Evolutionary conservation across 2,888 invertebrate genomes (phyloP).

Genomic region (Trichopoda pennipes): DNA sequence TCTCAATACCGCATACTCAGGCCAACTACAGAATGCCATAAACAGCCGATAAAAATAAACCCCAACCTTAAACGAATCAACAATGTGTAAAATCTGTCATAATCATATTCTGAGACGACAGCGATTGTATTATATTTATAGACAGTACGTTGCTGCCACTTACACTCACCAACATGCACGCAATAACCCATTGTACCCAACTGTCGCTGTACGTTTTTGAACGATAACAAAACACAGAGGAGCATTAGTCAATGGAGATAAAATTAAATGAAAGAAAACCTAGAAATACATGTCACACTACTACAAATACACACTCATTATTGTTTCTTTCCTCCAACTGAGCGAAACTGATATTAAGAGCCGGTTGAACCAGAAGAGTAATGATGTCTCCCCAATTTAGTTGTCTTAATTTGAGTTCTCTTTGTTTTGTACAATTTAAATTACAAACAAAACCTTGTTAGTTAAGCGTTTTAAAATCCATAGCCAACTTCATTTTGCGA

Average conservation of each 20-base stretch:
- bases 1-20: conserved; percentile 69
- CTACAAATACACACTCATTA: neutral
- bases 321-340: conserved; percentile 10
- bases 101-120: conserved; percentile 61
- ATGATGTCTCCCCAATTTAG: conserved; percentile 14
- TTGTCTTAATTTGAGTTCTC: conserved; percentile 11
- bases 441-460: conserved; percentile 5
- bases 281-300: conserved; percentile 44
- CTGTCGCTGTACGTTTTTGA: conserved; percentile 18
- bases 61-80: conserved; percentile 68
- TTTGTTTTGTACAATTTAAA: neutral
- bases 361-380: conserved; percentile 7
- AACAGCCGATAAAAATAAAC: conserved; percentile 70
- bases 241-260: conserved; percentile 48
- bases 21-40: conserved; percentile 68
- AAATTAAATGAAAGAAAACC: conserved; percentile 48
- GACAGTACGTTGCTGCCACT: conserved; percentile 12
- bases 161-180: conserved; percentile 37
- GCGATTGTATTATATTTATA: conserved; percentile 27
- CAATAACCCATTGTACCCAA: conserved; percentile 8
- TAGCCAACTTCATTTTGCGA: neutral
- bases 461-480: neutral
- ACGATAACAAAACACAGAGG: conserved; percentile 49
- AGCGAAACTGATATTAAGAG: conserved; percentile 54
- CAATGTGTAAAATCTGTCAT: conserved; percentile 70